phyloP scores from a whole-genome alignment of 2,888 invertebrate species.

The Andrena trimmerana region DNA sequence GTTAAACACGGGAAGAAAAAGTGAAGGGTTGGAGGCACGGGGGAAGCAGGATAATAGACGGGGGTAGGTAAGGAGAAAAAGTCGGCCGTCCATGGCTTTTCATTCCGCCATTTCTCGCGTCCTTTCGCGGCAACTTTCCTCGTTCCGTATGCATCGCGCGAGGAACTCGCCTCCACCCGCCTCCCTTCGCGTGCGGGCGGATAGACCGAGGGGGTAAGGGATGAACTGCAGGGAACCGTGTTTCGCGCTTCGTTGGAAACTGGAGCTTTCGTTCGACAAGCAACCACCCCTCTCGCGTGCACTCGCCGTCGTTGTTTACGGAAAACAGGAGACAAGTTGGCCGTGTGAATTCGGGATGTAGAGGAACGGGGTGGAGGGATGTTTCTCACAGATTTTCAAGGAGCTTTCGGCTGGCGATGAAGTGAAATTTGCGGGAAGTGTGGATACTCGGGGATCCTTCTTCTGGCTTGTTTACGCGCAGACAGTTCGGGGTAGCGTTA shows the following conservation, averaged over 20 bases:
- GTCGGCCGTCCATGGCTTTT: constrained; percentile 44
- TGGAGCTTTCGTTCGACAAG: constrained; percentile 30
- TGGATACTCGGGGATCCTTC: too few relatives aligned
- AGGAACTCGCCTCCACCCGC: constrained; percentile 21
- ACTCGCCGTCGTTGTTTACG: constrained; percentile 34
- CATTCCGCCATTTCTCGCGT: constrained; percentile 37
- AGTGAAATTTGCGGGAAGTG: too few relatives aligned
- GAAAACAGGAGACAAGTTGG: constrained; percentile 35
- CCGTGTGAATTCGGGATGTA: not conserved
- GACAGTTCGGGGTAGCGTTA: too few relatives aligned
- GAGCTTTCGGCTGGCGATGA: too few relatives aligned
- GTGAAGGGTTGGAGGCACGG: not conserved
- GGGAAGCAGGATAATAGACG: constrained; percentile 27
- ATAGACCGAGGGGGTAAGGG: constrained; percentile 15
- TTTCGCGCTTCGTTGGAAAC: constrained; percentile 40
- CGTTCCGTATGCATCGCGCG: constrained; percentile 28
- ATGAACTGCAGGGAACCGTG: constrained; percentile 42
- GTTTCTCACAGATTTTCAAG: too few relatives aligned
- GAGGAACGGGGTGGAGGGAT: too few relatives aligned
- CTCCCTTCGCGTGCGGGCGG: not conserved
- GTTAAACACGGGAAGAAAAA: constrained; percentile 34
- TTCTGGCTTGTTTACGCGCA: too few relatives aligned
- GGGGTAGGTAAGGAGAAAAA: constrained; percentile 18
- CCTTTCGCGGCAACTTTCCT: constrained; percentile 45
- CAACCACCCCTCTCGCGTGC: not conserved